Base-by-base conservation (phyloP, 2,797 vertebrate species). In the Acrocephalus scirpaceus region DNA sequence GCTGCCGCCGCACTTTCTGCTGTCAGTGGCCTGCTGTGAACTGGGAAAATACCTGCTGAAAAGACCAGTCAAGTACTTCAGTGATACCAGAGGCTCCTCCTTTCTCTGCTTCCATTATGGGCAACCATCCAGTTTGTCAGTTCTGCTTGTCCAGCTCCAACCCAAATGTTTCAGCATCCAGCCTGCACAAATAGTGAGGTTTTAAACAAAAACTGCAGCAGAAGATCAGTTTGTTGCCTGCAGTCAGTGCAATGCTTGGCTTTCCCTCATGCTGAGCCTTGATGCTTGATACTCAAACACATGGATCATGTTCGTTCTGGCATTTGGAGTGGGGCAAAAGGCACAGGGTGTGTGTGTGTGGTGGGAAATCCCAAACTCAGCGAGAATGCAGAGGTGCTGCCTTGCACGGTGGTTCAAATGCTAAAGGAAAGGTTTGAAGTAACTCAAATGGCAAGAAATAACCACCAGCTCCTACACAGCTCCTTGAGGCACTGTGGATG, bases 1-100 rank as follows among this genome's bases (percentile, higher is more conserved):
- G 95, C 87, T 79, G 70, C 58, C 82, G 66, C 72, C 82, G 73
- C 85, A 75, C 66, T 95, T 80, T 88, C 81, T 90, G 83, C 70
- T 89, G 73, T 86, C 94, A 92, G 48, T 73, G 81, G 76, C 77
- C 78, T 58, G 72, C 42, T 82, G 75, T 57, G 80, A 92, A 75
- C 90, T 75, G 82, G 34, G 91, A 90, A 95, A 96, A 91, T 53
- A 92, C 70, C 91, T 96, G 66, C 83, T 54, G 67, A 75, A 85
- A 72, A 77, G 69, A 67, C 1, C 65, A 58, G 61, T n/a, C 65
- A 48, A 36, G 80, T 16, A 36, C 40, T 90, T 70, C 53, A 96
- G 3, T 15, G 79, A 84, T 30, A 95, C 44, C 64, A 91, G 72
- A 86, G 57, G 70, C 61, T 87, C 61, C 86, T 78, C 74, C 81